Percentiles rank a stretch among this genome's conserved stretches.
Evolutionary conservation across 1,140 invertebrate species (phyloP).

Genomic region (Callitettix versicolor): DNA sequence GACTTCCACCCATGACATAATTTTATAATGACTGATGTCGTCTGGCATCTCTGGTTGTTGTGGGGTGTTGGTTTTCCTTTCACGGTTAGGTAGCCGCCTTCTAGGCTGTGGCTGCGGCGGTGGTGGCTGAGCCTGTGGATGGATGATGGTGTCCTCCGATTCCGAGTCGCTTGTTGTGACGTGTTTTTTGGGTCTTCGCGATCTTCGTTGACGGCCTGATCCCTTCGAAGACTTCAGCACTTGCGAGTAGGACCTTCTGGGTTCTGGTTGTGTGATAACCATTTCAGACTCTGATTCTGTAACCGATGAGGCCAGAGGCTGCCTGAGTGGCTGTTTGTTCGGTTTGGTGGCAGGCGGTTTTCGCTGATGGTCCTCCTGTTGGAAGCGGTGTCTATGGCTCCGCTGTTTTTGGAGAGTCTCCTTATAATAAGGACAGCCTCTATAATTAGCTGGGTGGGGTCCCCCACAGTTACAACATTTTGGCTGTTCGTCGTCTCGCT

Average conservation of each 20-base stretch:
- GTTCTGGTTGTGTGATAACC: neutral
- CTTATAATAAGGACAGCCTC: too few species aligned
- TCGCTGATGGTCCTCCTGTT: neutral
- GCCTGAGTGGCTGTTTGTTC: too few species aligned
- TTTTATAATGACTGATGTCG: too few species aligned
- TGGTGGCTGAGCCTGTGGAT: too few species aligned
- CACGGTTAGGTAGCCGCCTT: too few species aligned
- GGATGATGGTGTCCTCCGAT: too few species aligned
- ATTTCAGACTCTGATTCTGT: neutral
- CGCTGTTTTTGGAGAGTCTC: too few species aligned
- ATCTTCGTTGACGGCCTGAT: neutral
- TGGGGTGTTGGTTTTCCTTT: too few species aligned
- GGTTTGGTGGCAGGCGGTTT: neutral
- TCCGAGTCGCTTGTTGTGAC: neutral
- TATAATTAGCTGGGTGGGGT: conserved; percentile 32
- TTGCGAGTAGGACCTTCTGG: too few species aligned
- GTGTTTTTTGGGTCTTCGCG: too few species aligned
- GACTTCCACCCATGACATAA: neutral
- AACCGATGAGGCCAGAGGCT: neutral
- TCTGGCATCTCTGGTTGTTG: neutral
- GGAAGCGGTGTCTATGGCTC: neutral
- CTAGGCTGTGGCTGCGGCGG: too few species aligned
- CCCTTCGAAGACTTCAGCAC: too few species aligned
- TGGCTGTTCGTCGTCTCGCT: conserved; percentile 15
- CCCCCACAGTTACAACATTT: conserved; percentile 30